Base-by-base conservation (phyloP, 2,113 vertebrate species). In the Ammodramus savannarum region DNA sequence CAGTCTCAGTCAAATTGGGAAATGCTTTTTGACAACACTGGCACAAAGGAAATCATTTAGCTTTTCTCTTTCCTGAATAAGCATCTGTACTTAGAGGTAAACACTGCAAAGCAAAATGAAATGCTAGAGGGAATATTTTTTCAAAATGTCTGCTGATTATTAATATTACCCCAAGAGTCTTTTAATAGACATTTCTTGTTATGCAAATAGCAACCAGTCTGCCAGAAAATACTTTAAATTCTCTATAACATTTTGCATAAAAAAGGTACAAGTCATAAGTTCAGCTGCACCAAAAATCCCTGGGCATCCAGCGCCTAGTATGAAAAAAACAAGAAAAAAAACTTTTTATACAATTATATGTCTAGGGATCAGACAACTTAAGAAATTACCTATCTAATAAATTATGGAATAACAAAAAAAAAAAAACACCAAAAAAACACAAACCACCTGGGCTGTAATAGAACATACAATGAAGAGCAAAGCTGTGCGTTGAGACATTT, bases 21-120 rank as follows among this genome's bases (percentile, higher is more conserved):
- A 96, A 85, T 31, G 59, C 10, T 73, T 94, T 89, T 91, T 83
- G 20, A 92, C 65, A 95, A 90, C 54, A 79, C 1, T 75, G 91
- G n/a, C 49, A 73, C 41, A 85, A 92, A 96, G 89, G 41, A 81
- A 95, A 85, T 49, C 5, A 74, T 89, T 95, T 88, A 81, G 48
- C 51, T 65, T 26, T 77, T 81, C 74, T 52, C 38, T 58, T 90
- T 94, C 43, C 68, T 93, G n/a, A 25, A 63, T 90, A 93, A 90
- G 85, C 61, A 89, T 80, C 44, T 90, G 52, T 93, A 85, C 87
- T 90, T 76, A 87, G 65, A 86, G 59, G 84, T 67, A 95, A 91
- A 97, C 44, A 93, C 36, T 71, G 63, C 46, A 91, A 84, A 87
- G 71, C 39, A 87, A 31, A 75, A 74, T 32, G 59, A 89, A 95